Percentiles rank a stretch among this genome's conserved stretches.
phyloP scores from a whole-genome alignment of 2,888 invertebrate species.

The Abrostola tripartita region DNA sequence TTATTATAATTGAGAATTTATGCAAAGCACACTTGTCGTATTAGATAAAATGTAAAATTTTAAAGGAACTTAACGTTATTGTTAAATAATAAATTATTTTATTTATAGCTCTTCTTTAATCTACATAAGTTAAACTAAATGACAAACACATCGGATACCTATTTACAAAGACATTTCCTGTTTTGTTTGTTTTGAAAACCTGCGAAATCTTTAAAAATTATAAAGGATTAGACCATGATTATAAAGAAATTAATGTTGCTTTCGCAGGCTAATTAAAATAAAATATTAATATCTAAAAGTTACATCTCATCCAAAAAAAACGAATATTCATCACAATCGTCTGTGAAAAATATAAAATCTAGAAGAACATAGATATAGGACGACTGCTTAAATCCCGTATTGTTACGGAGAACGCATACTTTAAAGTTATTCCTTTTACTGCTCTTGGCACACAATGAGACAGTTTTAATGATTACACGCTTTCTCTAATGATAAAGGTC shows the following conservation, averaged over 20 bases:
- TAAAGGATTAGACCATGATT: too few relatives aligned
- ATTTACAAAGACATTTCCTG: background rate
- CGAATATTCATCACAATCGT: too few relatives aligned
- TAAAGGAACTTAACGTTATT: too few relatives aligned
- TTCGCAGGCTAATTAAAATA: too few relatives aligned
- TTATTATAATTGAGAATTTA: constrained; percentile 7
- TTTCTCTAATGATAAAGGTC: constrained; percentile 40
- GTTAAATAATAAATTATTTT: too few relatives aligned
- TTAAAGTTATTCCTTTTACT: constrained; percentile 8
- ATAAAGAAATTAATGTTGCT: too few relatives aligned
- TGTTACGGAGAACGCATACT: background rate
- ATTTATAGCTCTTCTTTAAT: too few relatives aligned
- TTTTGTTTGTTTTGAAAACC: background rate
- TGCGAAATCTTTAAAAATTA: too few relatives aligned
- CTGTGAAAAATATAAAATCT: too few relatives aligned
- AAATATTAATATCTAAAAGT: too few relatives aligned
- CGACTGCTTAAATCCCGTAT: background rate
- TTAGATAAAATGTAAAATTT: too few relatives aligned
- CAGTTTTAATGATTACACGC: constrained; percentile 23
- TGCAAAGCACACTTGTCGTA: background rate
- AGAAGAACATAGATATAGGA: background rate
- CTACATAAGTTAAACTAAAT: background rate
- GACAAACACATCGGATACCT: background rate
- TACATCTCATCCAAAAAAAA: too few relatives aligned
- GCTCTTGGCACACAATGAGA: constrained; percentile 8